Evolutionary conservation across 2,888 invertebrate species (phyloP).

Genomic region (Oxycera nigricornis): DNA sequence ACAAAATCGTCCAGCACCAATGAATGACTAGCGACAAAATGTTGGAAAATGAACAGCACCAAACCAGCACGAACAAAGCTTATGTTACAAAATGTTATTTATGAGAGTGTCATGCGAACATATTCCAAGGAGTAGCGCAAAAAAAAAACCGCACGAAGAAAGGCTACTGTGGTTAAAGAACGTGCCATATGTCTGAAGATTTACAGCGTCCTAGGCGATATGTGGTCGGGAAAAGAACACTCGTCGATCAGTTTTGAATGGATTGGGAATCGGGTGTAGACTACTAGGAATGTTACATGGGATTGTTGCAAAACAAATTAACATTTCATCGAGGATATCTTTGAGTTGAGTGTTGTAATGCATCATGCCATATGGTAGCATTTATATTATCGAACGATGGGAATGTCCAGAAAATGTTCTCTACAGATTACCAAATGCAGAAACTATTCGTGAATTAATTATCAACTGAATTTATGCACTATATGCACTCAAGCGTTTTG

Average conservation of each 20-base stretch:
- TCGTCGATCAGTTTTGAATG: not conserved
- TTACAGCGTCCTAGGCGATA: slow-evolving; percentile 11
- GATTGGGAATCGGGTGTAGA: not conserved
- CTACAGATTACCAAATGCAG: no score
- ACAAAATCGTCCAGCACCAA: not conserved
- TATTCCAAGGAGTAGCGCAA: not conserved
- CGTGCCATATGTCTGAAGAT: slow-evolving; percentile 23
- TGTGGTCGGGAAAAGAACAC: not conserved
- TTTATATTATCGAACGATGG: no score
- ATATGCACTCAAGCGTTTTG: no score
- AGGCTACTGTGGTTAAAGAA: slow-evolving; percentile 25
- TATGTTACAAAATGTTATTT: slow-evolving; percentile 38
- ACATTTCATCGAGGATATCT: no score
- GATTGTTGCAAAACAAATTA: no score
- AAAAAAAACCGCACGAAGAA: not conserved
- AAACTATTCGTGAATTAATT: no score
- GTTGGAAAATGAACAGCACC: not conserved
- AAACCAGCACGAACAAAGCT: slow-evolving; percentile 9
- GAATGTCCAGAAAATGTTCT: no score
- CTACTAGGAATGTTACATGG: no score
- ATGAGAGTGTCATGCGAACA: slow-evolving; percentile 10
- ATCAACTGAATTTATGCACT: no score
- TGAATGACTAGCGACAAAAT: slow-evolving; percentile 8
- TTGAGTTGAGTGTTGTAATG: no score
- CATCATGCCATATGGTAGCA: no score